Percentiles rank a stretch among this genome's conserved stretches.
phyloP scores from a whole-genome alignment of 2,113 vertebrate species.

The Siphamia tubifer region DNA sequence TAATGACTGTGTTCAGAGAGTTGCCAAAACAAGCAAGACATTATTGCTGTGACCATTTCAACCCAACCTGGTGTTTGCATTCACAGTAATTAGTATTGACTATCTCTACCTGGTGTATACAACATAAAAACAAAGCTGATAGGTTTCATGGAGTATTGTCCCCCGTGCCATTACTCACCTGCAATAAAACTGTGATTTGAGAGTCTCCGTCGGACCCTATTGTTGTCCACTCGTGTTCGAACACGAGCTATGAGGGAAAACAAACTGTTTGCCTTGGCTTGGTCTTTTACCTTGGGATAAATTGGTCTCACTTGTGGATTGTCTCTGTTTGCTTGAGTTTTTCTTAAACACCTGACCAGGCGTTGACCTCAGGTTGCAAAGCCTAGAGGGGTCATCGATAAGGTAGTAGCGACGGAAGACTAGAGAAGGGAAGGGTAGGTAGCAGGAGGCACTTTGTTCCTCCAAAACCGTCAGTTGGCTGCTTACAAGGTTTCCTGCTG shows the following conservation, averaged over 20 bases:
- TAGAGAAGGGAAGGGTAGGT: slow-evolving; percentile 28
- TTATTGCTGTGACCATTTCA: slow-evolving; percentile 50
- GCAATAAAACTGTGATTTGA: slow-evolving; percentile 69
- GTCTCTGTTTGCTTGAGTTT: slow-evolving; percentile 68
- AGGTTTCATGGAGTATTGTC: slow-evolving; percentile 42
- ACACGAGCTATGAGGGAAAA: slow-evolving; percentile 66
- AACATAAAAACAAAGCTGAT: slow-evolving; percentile 59
- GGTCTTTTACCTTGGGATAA: slow-evolving; percentile 68
- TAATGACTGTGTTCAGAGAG: slow-evolving; percentile 41
- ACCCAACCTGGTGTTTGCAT: slow-evolving; percentile 61
- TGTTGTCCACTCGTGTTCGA: slow-evolving; percentile 67
- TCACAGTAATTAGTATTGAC: slow-evolving; percentile 61
- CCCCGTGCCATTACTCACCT: slow-evolving; percentile 55
- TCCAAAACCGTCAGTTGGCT: slow-evolving; percentile 73
- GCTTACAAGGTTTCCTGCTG: slow-evolving; percentile 93
- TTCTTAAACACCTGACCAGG: slow-evolving; percentile 78
- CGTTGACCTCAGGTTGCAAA: slow-evolving; percentile 65
- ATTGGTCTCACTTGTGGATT: slow-evolving; percentile 45
- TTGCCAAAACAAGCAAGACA: slow-evolving; percentile 51
- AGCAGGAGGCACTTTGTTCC: slow-evolving; percentile 27
- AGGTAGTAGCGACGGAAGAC: slow-evolving; percentile 12
- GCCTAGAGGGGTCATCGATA: slow-evolving; percentile 34
- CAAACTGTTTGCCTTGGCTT: slow-evolving; percentile 61
- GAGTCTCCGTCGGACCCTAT: slow-evolving; percentile 49
- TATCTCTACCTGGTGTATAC: slow-evolving; percentile 53